These are phyloP conservation scores for Zaprionus tsacasi DNA, from an alignment of 1,140 invertebrate species.

Conservation along the genomic window DNA sequence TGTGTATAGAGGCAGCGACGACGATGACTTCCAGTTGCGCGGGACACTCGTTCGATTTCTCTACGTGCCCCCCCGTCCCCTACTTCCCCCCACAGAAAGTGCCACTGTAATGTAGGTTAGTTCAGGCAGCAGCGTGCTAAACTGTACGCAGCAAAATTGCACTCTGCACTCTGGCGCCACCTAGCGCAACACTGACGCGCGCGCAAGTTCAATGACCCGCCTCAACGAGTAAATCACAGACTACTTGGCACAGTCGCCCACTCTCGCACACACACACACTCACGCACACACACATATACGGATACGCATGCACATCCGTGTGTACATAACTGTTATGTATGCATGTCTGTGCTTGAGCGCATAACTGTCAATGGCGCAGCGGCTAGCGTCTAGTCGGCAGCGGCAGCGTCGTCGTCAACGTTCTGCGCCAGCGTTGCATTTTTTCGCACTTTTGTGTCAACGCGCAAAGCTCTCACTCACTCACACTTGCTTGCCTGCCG, in stretches of 20 bases:
- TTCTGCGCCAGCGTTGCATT: constrained; percentile 35
- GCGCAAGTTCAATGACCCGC: constrained; percentile 76
- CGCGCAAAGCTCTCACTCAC: constrained; percentile 29
- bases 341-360: constrained; percentile 24
- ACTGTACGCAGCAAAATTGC: constrained; percentile 73
- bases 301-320: constrained; percentile 7
- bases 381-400: constrained; percentile 5
- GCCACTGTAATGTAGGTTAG: constrained; percentile 78
- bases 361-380: constrained; percentile 47
- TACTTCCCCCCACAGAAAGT: neutral
- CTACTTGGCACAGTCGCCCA: constrained; percentile 63
- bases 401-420: constrained; percentile 18
- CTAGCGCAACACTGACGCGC: constrained; percentile 36
- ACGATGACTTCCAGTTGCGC: constrained; percentile 58
- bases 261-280: constrained; percentile 12
- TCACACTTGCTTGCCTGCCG: neutral
- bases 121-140: constrained; percentile 56
- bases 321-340: constrained; percentile 16
- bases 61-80: neutral
- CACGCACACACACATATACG: neutral
- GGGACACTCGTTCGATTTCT: constrained; percentile 7
- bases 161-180: constrained; percentile 77
- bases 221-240: constrained; percentile 71
- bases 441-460: constrained; percentile 50
- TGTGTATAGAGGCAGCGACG: constrained; percentile 38